A percentile compares a stretch with the other conserved stretches of the same genome.
phyloP scores from a whole-genome alignment of 2,888 invertebrate species.

The Cephus spinipes region DNA sequence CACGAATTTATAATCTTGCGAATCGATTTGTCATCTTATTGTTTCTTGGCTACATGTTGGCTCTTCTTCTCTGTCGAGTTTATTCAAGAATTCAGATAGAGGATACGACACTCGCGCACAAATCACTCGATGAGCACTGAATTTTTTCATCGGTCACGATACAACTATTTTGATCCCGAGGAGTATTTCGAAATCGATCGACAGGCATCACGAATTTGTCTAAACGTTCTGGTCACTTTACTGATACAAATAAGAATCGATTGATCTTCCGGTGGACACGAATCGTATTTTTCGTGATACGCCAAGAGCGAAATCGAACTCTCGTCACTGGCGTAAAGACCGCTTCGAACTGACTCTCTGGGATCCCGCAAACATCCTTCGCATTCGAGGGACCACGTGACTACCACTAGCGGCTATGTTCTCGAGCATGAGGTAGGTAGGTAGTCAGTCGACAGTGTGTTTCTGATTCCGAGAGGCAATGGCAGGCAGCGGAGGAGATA shows the following conservation, averaged over 20 bases:
- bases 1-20: no score
- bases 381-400: conserved; percentile 60
- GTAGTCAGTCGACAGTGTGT: conserved; percentile 27
- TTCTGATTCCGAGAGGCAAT: conserved; percentile 33
- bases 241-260: no score
- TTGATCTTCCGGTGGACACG: no score
- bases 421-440: conserved; percentile 54
- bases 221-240: no score
- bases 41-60: conserved; percentile 1
- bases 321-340: conserved; percentile 44
- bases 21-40: no score
- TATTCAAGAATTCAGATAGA: neutral
- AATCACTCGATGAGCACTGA: neutral
- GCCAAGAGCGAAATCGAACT: no score
- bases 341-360: conserved; percentile 54
- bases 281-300: no score
- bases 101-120: conserved; percentile 9
- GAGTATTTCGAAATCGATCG: no score
- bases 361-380: conserved; percentile 61
- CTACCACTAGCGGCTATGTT: conserved; percentile 38
- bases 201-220: no score
- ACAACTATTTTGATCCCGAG: no score
- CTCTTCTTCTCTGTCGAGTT: neutral
- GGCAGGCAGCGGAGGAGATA: neutral
- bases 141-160: no score